phyloP scores from a whole-genome alignment of 1,140 invertebrate species.

The Sycophaga agraensis region DNA sequence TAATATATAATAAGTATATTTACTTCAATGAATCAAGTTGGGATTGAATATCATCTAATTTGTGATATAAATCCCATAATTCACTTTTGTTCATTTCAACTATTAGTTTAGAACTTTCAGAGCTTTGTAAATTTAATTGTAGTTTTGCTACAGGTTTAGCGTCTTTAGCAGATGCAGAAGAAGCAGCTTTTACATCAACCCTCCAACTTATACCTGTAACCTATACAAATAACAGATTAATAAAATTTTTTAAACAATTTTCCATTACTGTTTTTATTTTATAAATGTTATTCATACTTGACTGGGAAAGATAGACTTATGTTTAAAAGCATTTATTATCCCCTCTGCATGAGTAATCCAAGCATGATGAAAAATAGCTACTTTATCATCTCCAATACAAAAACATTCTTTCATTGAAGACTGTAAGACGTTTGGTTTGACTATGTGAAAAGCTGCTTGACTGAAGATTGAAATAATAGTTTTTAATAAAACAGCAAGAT shows the following conservation, averaged over 20 bases:
- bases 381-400: conserved; percentile 41
- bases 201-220: conserved; percentile 47
- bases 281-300: conserved; percentile 37
- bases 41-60: conserved; percentile 48
- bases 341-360: conserved; percentile 46
- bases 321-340: conserved; percentile 42
- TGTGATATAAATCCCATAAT: conserved; percentile 43
- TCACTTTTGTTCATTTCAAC: conserved; percentile 46
- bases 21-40: conserved; percentile 50
- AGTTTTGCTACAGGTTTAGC: conserved; percentile 41
- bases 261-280: not conserved
- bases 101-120: conserved; percentile 37
- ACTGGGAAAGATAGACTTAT: conserved; percentile 46
- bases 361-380: conserved; percentile 40
- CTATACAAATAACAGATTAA: conserved; percentile 19
- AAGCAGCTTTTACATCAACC: conserved; percentile 46
- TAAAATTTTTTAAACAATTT: not conserved
- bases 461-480: conserved; percentile 41
- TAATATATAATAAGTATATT: conserved; percentile 7
- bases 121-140: conserved; percentile 41
- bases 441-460: conserved; percentile 43
- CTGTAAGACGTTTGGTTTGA: conserved; percentile 41
- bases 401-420: conserved; percentile 41
- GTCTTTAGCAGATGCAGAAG: conserved; percentile 42
- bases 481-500: conserved; percentile 41